phyloP scores from a whole-genome alignment of 2,797 vertebrate genomes.

The Poeciliopsis gracilis region DNA sequence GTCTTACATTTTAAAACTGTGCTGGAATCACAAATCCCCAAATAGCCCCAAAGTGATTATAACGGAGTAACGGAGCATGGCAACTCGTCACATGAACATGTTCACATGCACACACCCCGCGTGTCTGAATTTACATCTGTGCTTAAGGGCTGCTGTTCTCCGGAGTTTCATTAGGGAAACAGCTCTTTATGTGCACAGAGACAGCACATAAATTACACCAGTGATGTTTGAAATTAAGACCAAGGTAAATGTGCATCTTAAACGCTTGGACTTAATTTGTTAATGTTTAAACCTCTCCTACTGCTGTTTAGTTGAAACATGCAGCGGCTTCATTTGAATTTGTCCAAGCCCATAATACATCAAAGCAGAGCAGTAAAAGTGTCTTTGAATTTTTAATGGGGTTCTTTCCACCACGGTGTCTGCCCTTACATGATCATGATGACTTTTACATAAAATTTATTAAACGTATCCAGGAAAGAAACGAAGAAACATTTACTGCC shows the following conservation, averaged over 20 bases:
- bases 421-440: constrained; percentile 10
- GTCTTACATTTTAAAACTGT: constrained; percentile 31
- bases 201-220: constrained; percentile 60
- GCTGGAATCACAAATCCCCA: constrained; percentile 27
- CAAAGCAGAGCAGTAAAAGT: constrained; percentile 40
- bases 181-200: constrained; percentile 42
- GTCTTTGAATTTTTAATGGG: constrained; percentile 21
- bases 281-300: constrained; percentile 51
- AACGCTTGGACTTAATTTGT: constrained; percentile 69
- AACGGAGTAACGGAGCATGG: constrained; percentile 56
- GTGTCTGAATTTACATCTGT: constrained; percentile 33
- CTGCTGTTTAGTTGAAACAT: constrained; percentile 47
- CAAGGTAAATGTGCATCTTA: constrained; percentile 64
- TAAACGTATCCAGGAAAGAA: constrained; percentile 5
- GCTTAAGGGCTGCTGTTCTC: constrained; percentile 50
- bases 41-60: constrained; percentile 49
- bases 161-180: constrained; percentile 67
- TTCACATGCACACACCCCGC: constrained; percentile 8
- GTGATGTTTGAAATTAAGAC: constrained; percentile 68
- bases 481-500: constrained; percentile 21
- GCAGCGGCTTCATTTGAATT: constrained; percentile 37
- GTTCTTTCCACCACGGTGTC: not conserved
- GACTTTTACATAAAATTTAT: constrained; percentile 6
- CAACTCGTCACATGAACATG: constrained; percentile 28
- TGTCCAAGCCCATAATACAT: constrained; percentile 30